Base-by-base conservation (phyloP, 2,888 invertebrate genomes). In the Chrysopilus asiliformis region DNA sequence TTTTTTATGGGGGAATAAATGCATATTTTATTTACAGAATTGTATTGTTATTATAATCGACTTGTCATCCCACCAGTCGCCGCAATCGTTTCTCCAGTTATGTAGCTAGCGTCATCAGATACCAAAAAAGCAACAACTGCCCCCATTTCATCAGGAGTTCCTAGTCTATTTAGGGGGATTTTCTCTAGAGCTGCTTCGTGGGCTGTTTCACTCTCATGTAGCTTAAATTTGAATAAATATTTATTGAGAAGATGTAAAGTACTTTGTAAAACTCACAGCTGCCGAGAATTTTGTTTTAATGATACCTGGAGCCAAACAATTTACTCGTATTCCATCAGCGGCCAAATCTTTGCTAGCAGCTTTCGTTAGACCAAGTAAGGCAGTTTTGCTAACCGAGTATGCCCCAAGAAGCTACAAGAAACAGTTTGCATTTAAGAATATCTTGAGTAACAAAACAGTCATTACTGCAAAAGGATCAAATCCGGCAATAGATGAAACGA, bases 301-400 rank as follows among this genome's bases (percentile, higher is more conserved):
- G 31, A 95, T 66, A 27, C 95, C 95, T 22, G 97, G 93, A 13
- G 91, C 89, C 24, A 97, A 71, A 50, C 84, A 82, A 59, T 97
- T 97, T 0, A 95, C 91, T 47, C 93, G 73, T 47, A 97, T 91
- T 47, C 89, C 87, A 44, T 82, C 79, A 8, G 65, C 50, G 0
- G 80, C 84, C 26, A 89, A 65, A 55, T 87, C 82, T 43, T 68
- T 66, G 3, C 89, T 77, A 22, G 86, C 74, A 30, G 80, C 79
- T 66, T 87, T 91, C 2, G 85, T 82, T 29, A 97, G 59, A 6
- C 91, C 91, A 42, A 95, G 61, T 32, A 97, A 64, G 4, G 93
- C 79, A 3, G 94, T 93, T 68, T 97, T 97, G 58, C 87, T 91
- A 0, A 95, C 79, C 26, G 87, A 84, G 61, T 97, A 97, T 2